phyloP scores from a whole-genome alignment of 2,113 vertebrate species.

The Cygnus atratus region DNA sequence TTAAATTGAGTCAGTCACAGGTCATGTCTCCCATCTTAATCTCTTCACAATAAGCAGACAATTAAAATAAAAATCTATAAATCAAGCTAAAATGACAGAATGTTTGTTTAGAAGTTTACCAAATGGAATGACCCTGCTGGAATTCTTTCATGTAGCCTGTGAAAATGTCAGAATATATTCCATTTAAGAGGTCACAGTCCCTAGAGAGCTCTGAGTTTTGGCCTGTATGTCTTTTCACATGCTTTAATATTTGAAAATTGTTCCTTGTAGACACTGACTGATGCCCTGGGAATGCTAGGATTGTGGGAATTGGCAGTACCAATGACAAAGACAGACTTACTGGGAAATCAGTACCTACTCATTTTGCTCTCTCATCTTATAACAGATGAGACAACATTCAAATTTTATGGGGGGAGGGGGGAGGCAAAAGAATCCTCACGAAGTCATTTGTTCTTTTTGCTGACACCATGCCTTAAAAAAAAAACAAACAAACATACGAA shows the following conservation, averaged over 20 bases:
- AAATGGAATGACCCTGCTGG: conserved; percentile 74
- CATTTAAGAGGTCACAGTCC: conserved; percentile 79
- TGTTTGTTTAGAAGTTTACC: conserved; percentile 77
- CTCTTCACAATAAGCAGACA: conserved; percentile 67
- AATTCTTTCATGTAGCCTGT: conserved; percentile 80
- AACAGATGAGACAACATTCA: conserved; percentile 32
- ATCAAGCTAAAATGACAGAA: conserved; percentile 68
- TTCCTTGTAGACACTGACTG: conserved; percentile 82
- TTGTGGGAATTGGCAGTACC: conserved; percentile 86
- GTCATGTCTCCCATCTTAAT: conserved; percentile 61
- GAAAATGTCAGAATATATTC: conserved; percentile 82
- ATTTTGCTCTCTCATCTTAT: background rate
- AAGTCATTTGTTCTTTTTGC: background rate
- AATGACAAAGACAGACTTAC: conserved; percentile 67
- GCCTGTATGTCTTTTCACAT: conserved; percentile 83
- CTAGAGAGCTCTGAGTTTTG: conserved; percentile 78
- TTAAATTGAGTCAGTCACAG: conserved; percentile 52
- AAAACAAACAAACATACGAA: background rate
- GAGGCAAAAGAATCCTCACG: background rate
- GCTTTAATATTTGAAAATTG: conserved; percentile 81
- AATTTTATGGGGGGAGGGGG: background rate
- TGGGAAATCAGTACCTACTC: conserved; percentile 75
- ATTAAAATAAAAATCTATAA: conserved; percentile 60
- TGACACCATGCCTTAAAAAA: background rate
- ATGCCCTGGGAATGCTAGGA: conserved; percentile 82